Evolutionary conservation across 2,113 vertebrate species (phyloP).

Genomic region (Lipophrys pholis): DNA sequence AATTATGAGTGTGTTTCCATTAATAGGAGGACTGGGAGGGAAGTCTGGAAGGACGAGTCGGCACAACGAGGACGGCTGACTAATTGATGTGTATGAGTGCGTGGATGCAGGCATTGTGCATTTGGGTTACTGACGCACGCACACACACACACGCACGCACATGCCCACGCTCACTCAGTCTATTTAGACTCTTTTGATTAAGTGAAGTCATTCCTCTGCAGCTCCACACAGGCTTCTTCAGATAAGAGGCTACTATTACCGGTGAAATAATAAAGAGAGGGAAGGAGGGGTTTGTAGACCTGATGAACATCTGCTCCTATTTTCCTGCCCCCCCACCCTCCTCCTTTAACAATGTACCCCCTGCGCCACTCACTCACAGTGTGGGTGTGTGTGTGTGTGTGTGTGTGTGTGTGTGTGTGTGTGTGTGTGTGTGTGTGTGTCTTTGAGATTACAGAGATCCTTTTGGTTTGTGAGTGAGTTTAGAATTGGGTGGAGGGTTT

Average conservation of each 20-base stretch:
- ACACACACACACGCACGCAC: constrained; percentile 6
- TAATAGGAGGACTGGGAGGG: not conserved
- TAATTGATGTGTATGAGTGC: constrained; percentile 1
- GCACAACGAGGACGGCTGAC: not conserved
- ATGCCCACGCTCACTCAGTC: constrained; percentile 25
- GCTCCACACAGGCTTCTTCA: constrained; percentile 58
- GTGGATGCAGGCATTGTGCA: not conserved
- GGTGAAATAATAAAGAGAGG: constrained; percentile 63
- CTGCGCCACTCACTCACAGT: constrained; percentile 25
- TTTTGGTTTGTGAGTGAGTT: constrained; percentile 3
- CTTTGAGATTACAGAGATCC: constrained; percentile 30
- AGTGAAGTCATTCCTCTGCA: constrained; percentile 73
- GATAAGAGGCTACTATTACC: constrained; percentile 73
- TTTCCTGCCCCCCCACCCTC: constrained; percentile 52
- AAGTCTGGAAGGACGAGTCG: not conserved
- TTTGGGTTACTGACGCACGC: too few relatives aligned
- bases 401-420: constrained; percentile 26
- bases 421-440: constrained; percentile 9
- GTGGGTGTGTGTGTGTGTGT: constrained; percentile 8
- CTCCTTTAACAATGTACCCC: constrained; percentile 49
- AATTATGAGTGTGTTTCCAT: not conserved
- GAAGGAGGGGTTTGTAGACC: constrained; percentile 52
- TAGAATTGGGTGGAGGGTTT: constrained; percentile 16
- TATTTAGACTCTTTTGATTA: constrained; percentile 53
- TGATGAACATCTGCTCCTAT: constrained; percentile 75